phyloP scores from a whole-genome alignment of 1,140 invertebrate species.

The Drosophila tani region DNA sequence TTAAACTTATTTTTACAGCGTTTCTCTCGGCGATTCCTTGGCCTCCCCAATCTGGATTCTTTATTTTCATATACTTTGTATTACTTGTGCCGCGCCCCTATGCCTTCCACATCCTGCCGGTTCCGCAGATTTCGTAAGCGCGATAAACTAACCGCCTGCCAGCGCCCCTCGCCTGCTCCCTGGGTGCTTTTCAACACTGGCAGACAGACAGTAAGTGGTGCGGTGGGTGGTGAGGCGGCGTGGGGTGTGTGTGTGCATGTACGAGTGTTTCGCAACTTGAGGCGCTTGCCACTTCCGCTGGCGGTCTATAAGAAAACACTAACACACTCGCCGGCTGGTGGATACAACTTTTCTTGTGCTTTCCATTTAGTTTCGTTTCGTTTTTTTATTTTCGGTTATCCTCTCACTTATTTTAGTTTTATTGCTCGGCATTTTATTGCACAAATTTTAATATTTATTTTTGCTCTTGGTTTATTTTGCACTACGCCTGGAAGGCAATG shows the following conservation, averaged over 20 bases:
- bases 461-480: conserved; percentile 73
- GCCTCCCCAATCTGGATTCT: conserved; percentile 55
- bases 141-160: conserved; percentile 65
- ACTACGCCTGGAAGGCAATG: conserved; percentile 48
- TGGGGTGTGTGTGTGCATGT: conserved; percentile 31
- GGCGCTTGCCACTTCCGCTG: conserved; percentile 75
- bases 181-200: conserved; percentile 64
- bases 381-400: conserved; percentile 31
- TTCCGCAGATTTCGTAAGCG: conserved; percentile 67
- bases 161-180: conserved; percentile 6
- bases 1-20: conserved; percentile 82
- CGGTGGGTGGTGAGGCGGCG: conserved; percentile 3
- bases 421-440: conserved; percentile 76
- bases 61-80: conserved; percentile 63
- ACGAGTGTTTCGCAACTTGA: conserved; percentile 69
- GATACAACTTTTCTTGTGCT: conserved; percentile 40
- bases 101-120: conserved; percentile 52
- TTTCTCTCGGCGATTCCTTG: conserved; percentile 26
- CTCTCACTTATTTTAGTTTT: conserved; percentile 67
- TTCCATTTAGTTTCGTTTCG: conserved; percentile 19
- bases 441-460: conserved; percentile 81
- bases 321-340: conserved; percentile 29
- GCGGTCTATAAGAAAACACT: conserved; percentile 64
- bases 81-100: conserved; percentile 39
- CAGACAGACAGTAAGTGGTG: conserved; percentile 34